Evolutionary conservation across 2,113 vertebrate genomes (phyloP).

Genomic region (Callipepla squamata): DNA sequence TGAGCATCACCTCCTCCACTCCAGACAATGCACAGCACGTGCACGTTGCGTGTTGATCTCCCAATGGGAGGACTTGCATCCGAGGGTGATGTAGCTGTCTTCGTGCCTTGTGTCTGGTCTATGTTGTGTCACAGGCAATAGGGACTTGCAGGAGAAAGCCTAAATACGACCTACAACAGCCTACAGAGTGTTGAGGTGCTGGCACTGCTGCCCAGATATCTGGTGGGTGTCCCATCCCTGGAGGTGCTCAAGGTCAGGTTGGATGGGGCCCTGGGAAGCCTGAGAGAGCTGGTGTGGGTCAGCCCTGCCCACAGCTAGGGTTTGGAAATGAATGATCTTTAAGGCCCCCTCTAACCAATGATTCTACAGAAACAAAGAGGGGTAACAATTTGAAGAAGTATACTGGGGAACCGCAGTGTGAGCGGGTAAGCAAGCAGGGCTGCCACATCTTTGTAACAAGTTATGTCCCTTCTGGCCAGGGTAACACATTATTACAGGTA

Average conservation of each 20-base stretch:
- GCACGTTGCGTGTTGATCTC: neutral
- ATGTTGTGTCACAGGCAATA: neutral
- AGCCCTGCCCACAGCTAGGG: too few relatives aligned
- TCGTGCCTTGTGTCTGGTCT: neutral
- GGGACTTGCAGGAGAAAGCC: neutral
- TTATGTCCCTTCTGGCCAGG: slow-evolving; percentile 26
- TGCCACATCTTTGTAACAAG: neutral
- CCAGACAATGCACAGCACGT: neutral
- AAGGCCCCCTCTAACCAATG: too few relatives aligned
- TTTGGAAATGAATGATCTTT: too few relatives aligned
- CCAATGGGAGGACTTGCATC: neutral
- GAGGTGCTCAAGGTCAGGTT: too few relatives aligned
- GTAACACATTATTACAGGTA: too few relatives aligned
- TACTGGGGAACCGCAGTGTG: neutral
- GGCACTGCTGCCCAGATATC: too few relatives aligned
- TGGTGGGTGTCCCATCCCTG: too few relatives aligned
- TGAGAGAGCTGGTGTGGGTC: too few relatives aligned
- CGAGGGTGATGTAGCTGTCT: neutral
- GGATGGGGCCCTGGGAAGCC: too few relatives aligned
- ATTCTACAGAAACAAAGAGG: neutral
- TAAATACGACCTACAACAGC: neutral
- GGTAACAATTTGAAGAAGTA: neutral
- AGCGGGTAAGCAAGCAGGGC: neutral
- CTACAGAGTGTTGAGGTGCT: neutral
- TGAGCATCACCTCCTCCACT: neutral